Evolutionary conservation across 1,140 invertebrate genomes (phyloP), one percentile per base, ranked within the genome.

Genomic region (Musca domestica): DNA sequence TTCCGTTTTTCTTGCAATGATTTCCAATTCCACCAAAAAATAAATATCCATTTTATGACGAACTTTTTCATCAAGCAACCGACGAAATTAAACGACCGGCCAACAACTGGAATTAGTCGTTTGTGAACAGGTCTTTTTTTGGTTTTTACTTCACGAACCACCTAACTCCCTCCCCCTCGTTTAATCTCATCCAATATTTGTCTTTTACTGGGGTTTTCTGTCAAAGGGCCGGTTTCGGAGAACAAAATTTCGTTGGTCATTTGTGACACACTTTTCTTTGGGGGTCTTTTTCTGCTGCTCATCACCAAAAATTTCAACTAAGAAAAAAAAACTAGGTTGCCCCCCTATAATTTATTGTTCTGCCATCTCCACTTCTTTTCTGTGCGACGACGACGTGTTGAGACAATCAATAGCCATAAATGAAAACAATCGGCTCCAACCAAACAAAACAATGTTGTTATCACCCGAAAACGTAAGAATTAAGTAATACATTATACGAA

Each of bases 341-440:
- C 34, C 56, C 56, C 27, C 56, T 61, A 61, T 61, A 41, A 56
- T 61, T 61, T 61, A 34, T 61, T 61, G 27, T 61, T 61, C 19
- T 58, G 6, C n/a, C n/a, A n/a, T 27, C n/a, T 58, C 6, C 27
- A 14, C 23, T 15, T 58, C 2, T 25, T 15, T 54, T 27, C 15
- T 27, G n/a, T 27, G n/a, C n/a, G n/a, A n/a, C n/a, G n/a, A n/a
- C n/a, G n/a, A 15, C 15, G 6, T 15, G 52, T 34, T 61, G 10
- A 41, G 34, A 41, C 15, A 19, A 34, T 17, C 15, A 20, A 41
- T 23, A 58, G 7, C 17, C 15, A 34, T 14, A 34, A 34, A 19
- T 17, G 27, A 61, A n/a, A 34, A 19, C 27, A 61, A n/a, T n/a
- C n/a, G n/a, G 15, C 23, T 15, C 1, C 52, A 56, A 14, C 6